Evolutionary conservation across 1,140 invertebrate species (phyloP).

Genomic region (Dufourea novaeangliae): DNA sequence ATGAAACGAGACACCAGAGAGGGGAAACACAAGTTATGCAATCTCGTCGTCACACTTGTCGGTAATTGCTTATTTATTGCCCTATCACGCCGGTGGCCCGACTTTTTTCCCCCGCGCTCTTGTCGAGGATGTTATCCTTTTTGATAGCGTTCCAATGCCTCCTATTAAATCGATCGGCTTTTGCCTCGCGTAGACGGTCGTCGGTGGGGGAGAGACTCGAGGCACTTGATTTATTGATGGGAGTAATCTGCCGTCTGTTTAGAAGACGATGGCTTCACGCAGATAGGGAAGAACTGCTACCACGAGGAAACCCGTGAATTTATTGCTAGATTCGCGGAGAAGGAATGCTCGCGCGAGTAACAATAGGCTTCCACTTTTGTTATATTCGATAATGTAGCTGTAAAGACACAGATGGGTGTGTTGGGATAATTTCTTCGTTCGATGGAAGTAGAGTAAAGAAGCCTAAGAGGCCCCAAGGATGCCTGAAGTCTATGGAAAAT

Average conservation of each 20-base stretch:
- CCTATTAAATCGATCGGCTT: constrained; percentile 6
- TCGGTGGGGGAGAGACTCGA: background rate
- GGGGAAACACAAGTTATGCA: constrained; percentile 38
- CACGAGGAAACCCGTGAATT: background rate
- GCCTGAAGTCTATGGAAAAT: too few species aligned
- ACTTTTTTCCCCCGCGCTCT: constrained; percentile 10
- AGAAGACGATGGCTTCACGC: background rate
- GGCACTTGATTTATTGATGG: constrained; percentile 4
- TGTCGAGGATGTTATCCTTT: constrained; percentile 21
- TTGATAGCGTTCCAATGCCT: background rate
- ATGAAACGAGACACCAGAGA: background rate
- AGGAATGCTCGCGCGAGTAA: background rate
- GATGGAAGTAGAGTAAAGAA: too few species aligned
- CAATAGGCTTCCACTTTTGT: background rate
- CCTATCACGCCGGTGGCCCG: constrained; percentile 26
- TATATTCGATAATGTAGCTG: too few species aligned
- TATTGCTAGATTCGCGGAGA: background rate
- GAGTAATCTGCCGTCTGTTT: constrained; percentile 8
- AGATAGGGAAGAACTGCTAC: background rate
- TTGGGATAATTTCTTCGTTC: too few species aligned
- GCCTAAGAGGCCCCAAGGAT: too few species aligned
- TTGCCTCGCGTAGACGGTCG: background rate
- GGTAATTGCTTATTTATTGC: constrained; percentile 58
- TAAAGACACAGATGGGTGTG: too few species aligned
- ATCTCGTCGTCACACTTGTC: constrained; percentile 48